A percentile compares a stretch with the other conserved stretches of the same genome.
Conservation (phyloP, 2,113 vertebrate species). For the Eurypyga helias region DNA sequence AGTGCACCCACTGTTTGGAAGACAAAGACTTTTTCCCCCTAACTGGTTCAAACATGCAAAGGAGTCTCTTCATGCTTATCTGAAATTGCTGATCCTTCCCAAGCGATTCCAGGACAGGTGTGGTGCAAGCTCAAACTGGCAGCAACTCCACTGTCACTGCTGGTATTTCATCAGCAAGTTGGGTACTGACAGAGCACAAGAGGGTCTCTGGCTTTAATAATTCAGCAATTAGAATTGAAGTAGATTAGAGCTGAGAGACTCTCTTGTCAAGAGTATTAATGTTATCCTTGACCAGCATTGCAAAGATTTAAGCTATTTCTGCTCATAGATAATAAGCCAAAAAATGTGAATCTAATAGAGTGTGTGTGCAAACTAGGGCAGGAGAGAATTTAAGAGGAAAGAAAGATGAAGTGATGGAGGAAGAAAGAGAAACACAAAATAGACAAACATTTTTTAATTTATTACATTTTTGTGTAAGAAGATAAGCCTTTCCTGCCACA, state of each 20-base stretch:
- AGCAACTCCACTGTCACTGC: neutral
- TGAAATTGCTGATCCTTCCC: neutral
- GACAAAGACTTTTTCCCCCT: neutral
- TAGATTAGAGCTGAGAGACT: slow-evolving; percentile 26
- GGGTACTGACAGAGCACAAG: neutral
- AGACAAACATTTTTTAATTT: neutral
- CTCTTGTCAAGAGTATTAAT: neutral
- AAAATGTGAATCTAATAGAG: neutral
- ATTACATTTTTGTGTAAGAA: neutral
- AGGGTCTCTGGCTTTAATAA: slow-evolving; percentile 6
- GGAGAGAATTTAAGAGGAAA: neutral
- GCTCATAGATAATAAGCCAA: slow-evolving; percentile 12
- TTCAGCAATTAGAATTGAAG: slow-evolving; percentile 22
- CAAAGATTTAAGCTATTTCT: slow-evolving; percentile 23
- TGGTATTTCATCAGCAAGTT: slow-evolving; percentile 7
- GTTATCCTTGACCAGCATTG: slow-evolving; percentile 54
- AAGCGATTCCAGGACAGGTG: neutral
- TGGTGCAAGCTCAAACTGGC: neutral
- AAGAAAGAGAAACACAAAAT: neutral
- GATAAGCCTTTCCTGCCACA: neutral
- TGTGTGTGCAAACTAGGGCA: neutral
- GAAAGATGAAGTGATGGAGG: neutral
- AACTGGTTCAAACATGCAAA: neutral
- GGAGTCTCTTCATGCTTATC: neutral
- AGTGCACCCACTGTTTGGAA: neutral